Evolutionary conservation across 1,140 invertebrate species (phyloP), one percentile per base, ranked within the genome.

Genomic region (Orius insidiosus): DNA sequence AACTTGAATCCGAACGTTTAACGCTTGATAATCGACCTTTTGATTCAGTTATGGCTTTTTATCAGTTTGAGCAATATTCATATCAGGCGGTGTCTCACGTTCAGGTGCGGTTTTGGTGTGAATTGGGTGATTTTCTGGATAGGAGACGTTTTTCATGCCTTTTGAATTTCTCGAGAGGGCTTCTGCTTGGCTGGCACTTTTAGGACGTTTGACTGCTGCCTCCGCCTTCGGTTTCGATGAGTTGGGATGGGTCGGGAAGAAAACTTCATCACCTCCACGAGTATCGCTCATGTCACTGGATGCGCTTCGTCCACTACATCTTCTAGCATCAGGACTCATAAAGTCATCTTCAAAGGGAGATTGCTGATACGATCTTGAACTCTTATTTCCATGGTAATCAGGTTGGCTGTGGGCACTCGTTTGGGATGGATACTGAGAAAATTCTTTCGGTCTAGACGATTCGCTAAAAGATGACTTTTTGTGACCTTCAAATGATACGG

Each of bases 291-390:
- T 46, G 35, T 60, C 58, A 52, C 59, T 59, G 7, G 59, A 59
- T n/a, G 54, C 52, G 48, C 58, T 59, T 3, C 58, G 49, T 9
- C 45, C 52, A 39, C 49, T 53, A 11, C 44, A 50, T 24, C 52
- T 49, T 19, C 53, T 49, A 5, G 54, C 68, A 1, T 68, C 63
- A 5, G 64, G 65, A 4, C 72, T 68, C 1, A 75, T 75, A 51
- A 81, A 73, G 58, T 81, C 78, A 56, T 81, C 78, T 55, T 82
- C 78, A 64, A 81, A 81, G 50, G 73, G 66, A 6, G 72, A 74
- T 5, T 70, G 65, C 2, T 68, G 58, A 46, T 71, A 50, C n/a
- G 36, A 46, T 19, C 49, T 11, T 32, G n/a, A 42, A n/a, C 9
- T 8, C 36, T 50, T 48, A 15, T n/a, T n/a, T n/a, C n/a, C n/a